A percentile compares a stretch with the other conserved stretches of the same genome.
phyloP scores from a whole-genome alignment of 37 sponge, comb jelly and placozoan genomes.

The Agelas oroides region DNA sequence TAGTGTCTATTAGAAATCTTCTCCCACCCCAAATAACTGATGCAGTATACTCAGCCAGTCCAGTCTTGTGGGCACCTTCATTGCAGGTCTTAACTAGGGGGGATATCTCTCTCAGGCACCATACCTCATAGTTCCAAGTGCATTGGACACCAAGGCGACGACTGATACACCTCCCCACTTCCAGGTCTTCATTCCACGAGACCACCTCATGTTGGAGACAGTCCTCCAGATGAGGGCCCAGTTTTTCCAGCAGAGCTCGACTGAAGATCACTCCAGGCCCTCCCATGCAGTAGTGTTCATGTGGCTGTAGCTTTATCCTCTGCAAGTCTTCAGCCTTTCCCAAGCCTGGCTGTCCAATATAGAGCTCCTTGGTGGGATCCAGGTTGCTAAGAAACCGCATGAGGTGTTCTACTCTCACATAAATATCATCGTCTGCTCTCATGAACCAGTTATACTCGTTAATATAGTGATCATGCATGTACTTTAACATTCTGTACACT shows the following conservation, averaged over 20 bases:
- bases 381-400: constrained; percentile 46
- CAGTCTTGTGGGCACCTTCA: not conserved
- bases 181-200: constrained; percentile 72
- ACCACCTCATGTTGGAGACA: constrained; percentile 53
- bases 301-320: constrained; percentile 33
- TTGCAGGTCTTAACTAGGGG: too few species aligned
- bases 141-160: constrained; percentile 70
- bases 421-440: constrained; percentile 74
- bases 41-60: too few species aligned
- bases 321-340: constrained; percentile 37
- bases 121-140: constrained; percentile 78
- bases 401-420: constrained; percentile 58
- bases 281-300: constrained; percentile 80
- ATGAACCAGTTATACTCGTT: constrained; percentile 88
- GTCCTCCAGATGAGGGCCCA: constrained; percentile 69
- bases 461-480: constrained; percentile 76
- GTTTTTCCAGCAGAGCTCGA: constrained; percentile 47
- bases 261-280: constrained; percentile 69
- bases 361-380: constrained; percentile 52
- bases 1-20: too few species aligned
- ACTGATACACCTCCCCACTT: constrained; percentile 81
- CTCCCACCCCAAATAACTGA: too few species aligned
- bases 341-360: constrained; percentile 72
- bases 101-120: not conserved
- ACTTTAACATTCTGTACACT: constrained; percentile 68